Evolutionary conservation across 2,888 invertebrate species (phyloP).

Genomic region (Lycophotia porphyrea): DNA sequence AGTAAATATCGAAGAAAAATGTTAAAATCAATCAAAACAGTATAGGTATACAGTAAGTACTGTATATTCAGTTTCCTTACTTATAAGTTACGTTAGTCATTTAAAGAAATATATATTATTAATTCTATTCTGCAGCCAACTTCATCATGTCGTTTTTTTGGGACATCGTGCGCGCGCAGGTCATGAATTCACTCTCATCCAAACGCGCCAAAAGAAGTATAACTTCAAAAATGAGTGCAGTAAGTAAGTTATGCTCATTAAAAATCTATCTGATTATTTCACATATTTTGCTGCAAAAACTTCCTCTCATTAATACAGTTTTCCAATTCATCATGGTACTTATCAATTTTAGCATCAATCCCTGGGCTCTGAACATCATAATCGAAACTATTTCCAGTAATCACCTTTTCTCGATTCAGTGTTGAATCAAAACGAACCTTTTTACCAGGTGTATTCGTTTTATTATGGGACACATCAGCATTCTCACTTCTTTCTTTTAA

Average conservation of each 20-base stretch:
- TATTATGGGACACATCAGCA: constrained; percentile 78
- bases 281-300: constrained; percentile 87
- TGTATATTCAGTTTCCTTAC: too few relatives aligned
- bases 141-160: too few relatives aligned
- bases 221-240: too few relatives aligned
- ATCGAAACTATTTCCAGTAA: constrained; percentile 88
- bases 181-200: too few relatives aligned
- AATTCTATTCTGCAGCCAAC: too few relatives aligned
- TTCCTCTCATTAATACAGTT: constrained; percentile 89
- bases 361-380: constrained; percentile 85
- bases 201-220: too few relatives aligned
- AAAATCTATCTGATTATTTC: constrained; percentile 26
- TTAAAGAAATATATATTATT: too few relatives aligned
- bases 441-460: constrained; percentile 82
- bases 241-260: not conserved
- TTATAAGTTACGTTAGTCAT: too few relatives aligned
- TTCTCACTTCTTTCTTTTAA: constrained; percentile 79
- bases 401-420: constrained; percentile 85
- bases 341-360: constrained; percentile 86
- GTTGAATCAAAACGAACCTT: constrained; percentile 88
- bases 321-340: constrained; percentile 88
- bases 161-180: too few relatives aligned
- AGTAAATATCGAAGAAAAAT: too few relatives aligned
- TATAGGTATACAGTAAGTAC: too few relatives aligned
- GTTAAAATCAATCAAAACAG: too few relatives aligned